Evolutionary conservation across 2,113 vertebrate genomes (phyloP).

Genomic region (Tetrax tetrax): DNA sequence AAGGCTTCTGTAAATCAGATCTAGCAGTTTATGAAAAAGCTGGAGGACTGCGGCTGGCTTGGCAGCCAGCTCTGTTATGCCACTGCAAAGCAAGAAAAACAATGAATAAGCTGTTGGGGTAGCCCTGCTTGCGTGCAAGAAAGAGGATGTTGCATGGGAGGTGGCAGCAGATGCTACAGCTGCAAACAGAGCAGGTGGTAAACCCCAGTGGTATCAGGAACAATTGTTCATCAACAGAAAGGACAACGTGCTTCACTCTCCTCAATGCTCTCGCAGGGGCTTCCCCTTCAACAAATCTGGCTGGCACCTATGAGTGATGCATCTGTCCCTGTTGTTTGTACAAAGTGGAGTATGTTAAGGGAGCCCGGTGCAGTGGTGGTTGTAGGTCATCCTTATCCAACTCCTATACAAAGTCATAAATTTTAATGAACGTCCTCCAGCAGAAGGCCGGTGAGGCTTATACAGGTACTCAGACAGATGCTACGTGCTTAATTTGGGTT

Average conservation of each 20-base stretch:
- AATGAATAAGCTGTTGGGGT: neutral
- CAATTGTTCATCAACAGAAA: neutral
- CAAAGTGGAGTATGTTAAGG: neutral
- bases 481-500: neutral
- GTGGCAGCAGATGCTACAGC: neutral
- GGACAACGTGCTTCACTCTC: fast-evolving
- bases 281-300: neutral
- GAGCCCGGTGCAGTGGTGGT: neutral
- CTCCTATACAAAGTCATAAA: neutral
- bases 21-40: neutral
- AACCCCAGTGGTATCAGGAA: neutral
- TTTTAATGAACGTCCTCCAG: neutral
- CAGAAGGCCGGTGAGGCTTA: neutral
- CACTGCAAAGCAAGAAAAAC: neutral
- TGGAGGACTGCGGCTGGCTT: neutral
- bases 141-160: neutral
- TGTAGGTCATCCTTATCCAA: neutral
- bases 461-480: neutral
- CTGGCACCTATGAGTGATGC: neutral
- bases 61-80: neutral
- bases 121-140: neutral
- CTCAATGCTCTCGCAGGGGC: neutral
- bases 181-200: neutral
- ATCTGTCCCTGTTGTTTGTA: neutral
- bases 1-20: neutral